Conservation (phyloP, 2,888 invertebrate genomes). For the Lomographa bimaculata region DNA sequence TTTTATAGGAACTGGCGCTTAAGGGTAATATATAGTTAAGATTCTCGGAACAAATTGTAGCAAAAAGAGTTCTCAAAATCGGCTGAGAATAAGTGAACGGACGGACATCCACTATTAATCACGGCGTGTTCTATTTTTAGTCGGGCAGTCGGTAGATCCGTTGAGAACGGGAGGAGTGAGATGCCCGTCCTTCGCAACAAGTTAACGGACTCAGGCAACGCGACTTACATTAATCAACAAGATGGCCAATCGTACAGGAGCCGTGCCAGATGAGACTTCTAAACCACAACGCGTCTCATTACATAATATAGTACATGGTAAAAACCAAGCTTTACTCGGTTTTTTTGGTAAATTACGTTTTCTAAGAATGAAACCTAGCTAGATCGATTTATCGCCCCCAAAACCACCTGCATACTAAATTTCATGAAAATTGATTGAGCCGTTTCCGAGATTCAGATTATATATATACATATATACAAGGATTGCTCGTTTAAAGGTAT, state of each 20-base stretch:
- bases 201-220: constrained; percentile 52
- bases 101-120: constrained; percentile 54
- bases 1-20: constrained; percentile 4
- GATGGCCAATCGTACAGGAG: constrained; percentile 51
- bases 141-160: constrained; percentile 38
- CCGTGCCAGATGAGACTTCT: constrained; percentile 42
- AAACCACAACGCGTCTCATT: constrained; percentile 8
- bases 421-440: too few relatives aligned
- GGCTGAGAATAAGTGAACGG: constrained; percentile 28
- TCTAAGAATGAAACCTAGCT: too few relatives aligned
- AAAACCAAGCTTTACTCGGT: too few relatives aligned
- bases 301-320: too few relatives aligned
- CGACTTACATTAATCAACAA: constrained; percentile 64
- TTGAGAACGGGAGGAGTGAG: constrained; percentile 46
- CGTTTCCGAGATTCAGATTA: too few relatives aligned
- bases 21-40: constrained; percentile 6
- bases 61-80: constrained; percentile 24
- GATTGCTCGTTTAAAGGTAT: too few relatives aligned
- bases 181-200: constrained; percentile 64
- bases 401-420: too few relatives aligned
- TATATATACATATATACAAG: too few relatives aligned
- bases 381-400: too few relatives aligned
- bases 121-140: constrained; percentile 50
- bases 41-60: constrained; percentile 11
- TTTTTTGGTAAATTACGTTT: too few relatives aligned